Evolutionary conservation across 2,888 invertebrate species (phyloP).

Genomic region (Lobophora halterata): DNA sequence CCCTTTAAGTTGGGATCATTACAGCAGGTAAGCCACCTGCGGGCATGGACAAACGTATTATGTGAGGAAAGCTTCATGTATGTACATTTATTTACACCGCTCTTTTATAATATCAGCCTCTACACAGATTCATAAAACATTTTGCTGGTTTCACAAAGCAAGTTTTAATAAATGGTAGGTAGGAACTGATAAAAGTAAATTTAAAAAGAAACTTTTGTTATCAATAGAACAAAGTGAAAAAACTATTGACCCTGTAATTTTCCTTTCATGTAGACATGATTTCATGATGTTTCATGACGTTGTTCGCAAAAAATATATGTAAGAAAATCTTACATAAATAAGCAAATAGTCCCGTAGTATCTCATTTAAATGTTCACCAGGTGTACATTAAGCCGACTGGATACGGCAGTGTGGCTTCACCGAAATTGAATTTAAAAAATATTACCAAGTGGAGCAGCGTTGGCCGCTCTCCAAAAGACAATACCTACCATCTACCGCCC

Average conservation of each 20-base stretch:
- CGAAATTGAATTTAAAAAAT: conserved; percentile 81
- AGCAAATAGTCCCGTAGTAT: conserved; percentile 60
- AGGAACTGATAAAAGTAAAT: background rate
- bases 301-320: conserved; percentile 30
- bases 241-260: too few relatives aligned
- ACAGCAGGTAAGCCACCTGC: conserved; percentile 33
- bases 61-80: conserved; percentile 12
- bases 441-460: conserved; percentile 72
- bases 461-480: conserved; percentile 77
- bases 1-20: conserved; percentile 39
- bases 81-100: conserved; percentile 12
- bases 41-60: conserved; percentile 25
- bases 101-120: too few relatives aligned
- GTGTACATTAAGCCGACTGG: conserved; percentile 76
- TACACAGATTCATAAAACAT: too few relatives aligned
- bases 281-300: background rate
- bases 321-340: conserved; percentile 58
- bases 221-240: too few relatives aligned
- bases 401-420: conserved; percentile 73
- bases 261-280: too few relatives aligned
- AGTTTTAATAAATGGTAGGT: conserved; percentile 1
- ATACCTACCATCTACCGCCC: conserved; percentile 52
- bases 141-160: too few relatives aligned
- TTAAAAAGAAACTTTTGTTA: too few relatives aligned
- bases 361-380: conserved; percentile 76